Base-by-base conservation (phyloP, 1,140 invertebrate genomes). In the Drosophila carrolli region DNA sequence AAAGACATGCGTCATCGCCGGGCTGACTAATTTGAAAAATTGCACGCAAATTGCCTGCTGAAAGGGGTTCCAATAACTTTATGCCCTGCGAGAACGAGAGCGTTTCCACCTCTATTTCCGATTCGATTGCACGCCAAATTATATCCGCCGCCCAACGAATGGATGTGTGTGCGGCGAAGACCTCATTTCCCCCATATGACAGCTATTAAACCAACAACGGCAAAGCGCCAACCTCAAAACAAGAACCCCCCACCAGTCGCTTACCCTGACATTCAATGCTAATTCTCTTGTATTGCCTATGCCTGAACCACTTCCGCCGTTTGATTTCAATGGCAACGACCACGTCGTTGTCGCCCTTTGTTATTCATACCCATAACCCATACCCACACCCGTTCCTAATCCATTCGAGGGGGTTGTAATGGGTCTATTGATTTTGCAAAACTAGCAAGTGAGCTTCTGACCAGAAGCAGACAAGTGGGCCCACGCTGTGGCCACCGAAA, bases 261-360 rank as follows among this genome's bases (percentile, higher is more conserved):
- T 46, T 57, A 35, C 54, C 63, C 46, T 58, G 73, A 11, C 65
- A 81, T 76, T 81, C 78, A 81, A 81, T 77, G 78, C 73, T 81
- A 81, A 81, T 81, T 81, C 66, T 29, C 41, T 58, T 70, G 51
- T 67, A 55, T 67, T 54, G 55, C 63, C 75, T 40, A 53, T 55
- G 55, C 55, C 80, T 61, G 59, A 58, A 74, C 56, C 71, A 88
- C 79, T 88, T 88, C 83, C 83, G 83, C 76, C 76, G 79, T 88
- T 88, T 86, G 83, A 88, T 86, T 86, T 83, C 83, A 88, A 86
- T 86, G 84, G 80, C 83, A 74, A 60, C 61, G 57, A 51, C 66
- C 54, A 61, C 67, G 47, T 66, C 38, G 35, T 35, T 35, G 40
- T 46, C 61, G 50, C 44, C 58, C 61, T 48, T 54, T 81, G 70